Base-by-base conservation (phyloP, 2,888 invertebrate species). In the Alcis repandata region DNA sequence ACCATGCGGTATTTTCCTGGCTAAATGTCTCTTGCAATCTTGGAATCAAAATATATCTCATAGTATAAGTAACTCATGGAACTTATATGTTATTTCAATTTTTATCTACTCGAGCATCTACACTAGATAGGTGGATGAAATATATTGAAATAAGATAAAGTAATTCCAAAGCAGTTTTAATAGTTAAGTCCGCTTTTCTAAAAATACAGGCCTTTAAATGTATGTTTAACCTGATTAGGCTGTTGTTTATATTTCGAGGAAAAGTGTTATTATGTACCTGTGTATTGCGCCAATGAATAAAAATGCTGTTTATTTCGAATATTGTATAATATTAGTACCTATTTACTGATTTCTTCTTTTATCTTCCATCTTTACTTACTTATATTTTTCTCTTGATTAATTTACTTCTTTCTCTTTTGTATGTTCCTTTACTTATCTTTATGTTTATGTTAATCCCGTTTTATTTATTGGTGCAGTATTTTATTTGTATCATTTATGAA, bases 231-330 rank as follows among this genome's bases (percentile, higher is more conserved):
- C 74, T 72, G 80, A 80, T 85, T 79, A 73, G 84, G 85, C 84
- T 86, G n/a, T n/a, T n/a, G n/a, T n/a, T n/a, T n/a, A 79, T 78
- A 77, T 84, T 80, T 86, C 84, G 77, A 81, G 77, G 79, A 73
- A 85, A 86, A 85, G 80, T 84, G 76, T 86, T 63, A 45, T 83
- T 79, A 85, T 84, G 91, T 92, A 92, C 92, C 91, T 92, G 90
- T 87, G 67, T 79, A 82, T 89, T 91, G 88, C 88, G 84, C 88
- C 89, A 89, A 88, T 89, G 69, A 86, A 84, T 84, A 83, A 82
- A 86, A 78, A 32, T 17, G 15, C 17, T 49, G 8, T 17, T 32
- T 15, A 32, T 27, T 27, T 27, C 7, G 15, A 45, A 20, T 48
- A 32, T 7, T 32, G 4, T 9, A 1, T 48, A 22, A 4, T 45